Conservation (phyloP, 2,113 vertebrate genomes). For the Triplophysa siluroides region DNA sequence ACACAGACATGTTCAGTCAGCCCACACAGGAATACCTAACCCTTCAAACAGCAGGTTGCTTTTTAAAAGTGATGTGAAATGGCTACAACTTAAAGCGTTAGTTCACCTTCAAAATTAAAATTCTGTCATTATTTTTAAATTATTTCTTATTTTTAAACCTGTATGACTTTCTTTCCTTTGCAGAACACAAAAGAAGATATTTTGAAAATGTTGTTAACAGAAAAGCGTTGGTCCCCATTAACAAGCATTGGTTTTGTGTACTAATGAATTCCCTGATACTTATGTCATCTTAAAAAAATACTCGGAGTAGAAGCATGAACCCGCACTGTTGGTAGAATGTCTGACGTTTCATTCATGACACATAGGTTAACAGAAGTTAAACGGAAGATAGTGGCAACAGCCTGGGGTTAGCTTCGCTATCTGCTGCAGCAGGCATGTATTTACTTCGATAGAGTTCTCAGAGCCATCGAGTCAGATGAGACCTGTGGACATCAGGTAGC, state of each 20-base stretch:
- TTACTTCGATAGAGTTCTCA: background rate
- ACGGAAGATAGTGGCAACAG: background rate
- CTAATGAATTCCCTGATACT: too few species aligned
- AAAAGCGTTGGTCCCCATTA: too few species aligned
- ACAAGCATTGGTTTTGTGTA: too few species aligned
- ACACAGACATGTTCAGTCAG: conserved; percentile 44
- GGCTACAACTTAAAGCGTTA: too few species aligned
- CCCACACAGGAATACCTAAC: background rate
- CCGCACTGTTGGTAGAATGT: background rate
- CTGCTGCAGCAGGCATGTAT: background rate
- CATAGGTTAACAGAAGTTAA: conserved; percentile 29
- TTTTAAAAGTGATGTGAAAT: background rate
- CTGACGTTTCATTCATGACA: conserved; percentile 23
- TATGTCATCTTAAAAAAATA: background rate
- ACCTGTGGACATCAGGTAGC: conserved; percentile 5
- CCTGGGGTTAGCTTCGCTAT: conserved; percentile 16
- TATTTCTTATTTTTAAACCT: too few species aligned
- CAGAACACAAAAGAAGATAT: too few species aligned
- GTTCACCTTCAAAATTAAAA: too few species aligned
- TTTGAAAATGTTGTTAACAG: too few species aligned
- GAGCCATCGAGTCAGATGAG: background rate
- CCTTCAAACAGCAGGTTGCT: background rate
- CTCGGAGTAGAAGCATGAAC: background rate
- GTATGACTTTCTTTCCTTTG: too few species aligned
- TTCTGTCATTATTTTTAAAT: too few species aligned